Evolutionary conservation across 2,888 invertebrate genomes (phyloP), one percentile per base, ranked within the genome.

Genomic region (Branchinecta sandiegonensis): DNA sequence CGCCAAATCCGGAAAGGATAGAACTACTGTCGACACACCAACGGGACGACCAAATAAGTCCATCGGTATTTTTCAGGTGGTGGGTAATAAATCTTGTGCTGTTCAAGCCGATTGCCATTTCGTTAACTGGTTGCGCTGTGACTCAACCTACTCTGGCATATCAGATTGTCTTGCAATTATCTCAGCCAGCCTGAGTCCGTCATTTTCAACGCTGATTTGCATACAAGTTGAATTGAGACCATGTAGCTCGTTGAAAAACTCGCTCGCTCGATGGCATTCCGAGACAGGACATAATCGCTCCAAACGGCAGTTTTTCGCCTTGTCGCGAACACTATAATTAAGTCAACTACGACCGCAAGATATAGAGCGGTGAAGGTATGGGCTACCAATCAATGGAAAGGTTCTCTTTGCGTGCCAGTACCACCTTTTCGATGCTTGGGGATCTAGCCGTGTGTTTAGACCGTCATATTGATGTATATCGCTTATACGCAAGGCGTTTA

Each of bases 361-460:
- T 56, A 23, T n/a, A 56, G 8, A 23, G 63, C 63, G 14, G 63
- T 56, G 23, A 9, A 56, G n/a, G 23, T 23, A 56, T 56, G 23
- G 63, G 63, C 63, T 23, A 56, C 63, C 63, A 56, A 56, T 56
- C 23, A 56, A 56, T 56, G 63, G 63, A 56, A 56, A 56, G 63
- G 63, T 11, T 56, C 63, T 56, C 9, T 10, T 56, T 11, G 63
- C 63, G 63, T 56, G 63, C n/a, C 10, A 17, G 63, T 2, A n/a
- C 63, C 63, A 17, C 63, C 63, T 56, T 56, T 56, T 56, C 63
- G 11, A 56, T 56, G 63, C 63, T 56, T 10, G 8, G 23, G 9
- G 23, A 56, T 56, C 63, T 9, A 56, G 23, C 63, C 23, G 23
- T 56, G 23, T 56, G 63, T 56, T 56, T 56, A 56, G 23, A 23